A percentile compares a stretch with the other conserved stretches of the same genome.
Evolutionary conservation across 2,113 vertebrate genomes (phyloP).

Genomic region (Choloepus hoffmanni): DNA sequence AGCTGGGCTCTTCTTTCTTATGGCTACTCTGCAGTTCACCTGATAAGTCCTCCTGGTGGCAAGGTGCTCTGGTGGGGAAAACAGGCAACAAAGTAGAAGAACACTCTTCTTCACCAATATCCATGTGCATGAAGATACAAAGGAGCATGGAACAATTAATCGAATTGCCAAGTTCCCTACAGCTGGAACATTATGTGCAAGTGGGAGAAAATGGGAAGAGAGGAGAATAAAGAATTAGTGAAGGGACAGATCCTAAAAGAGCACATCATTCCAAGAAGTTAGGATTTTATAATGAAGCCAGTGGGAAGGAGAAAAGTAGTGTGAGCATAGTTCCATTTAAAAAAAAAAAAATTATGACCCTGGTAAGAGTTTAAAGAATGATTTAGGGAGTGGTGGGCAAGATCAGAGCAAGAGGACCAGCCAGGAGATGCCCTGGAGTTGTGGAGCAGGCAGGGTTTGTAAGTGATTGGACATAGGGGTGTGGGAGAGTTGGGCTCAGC

Average conservation of each 20-base stretch:
- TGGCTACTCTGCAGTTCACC: background rate
- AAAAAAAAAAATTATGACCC: background rate
- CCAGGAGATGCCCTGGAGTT: background rate
- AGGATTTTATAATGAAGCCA: background rate
- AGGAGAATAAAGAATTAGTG: background rate
- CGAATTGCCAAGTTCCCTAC: background rate
- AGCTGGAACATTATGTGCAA: background rate
- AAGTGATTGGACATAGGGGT: too few relatives aligned
- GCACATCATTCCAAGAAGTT: background rate
- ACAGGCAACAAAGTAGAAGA: background rate
- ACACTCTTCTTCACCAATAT: background rate
- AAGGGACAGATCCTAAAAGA: too few relatives aligned
- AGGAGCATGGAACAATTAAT: background rate
- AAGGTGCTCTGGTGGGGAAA: background rate
- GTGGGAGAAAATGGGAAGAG: background rate
- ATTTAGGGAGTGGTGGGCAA: background rate
- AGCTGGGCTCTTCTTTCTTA: background rate
- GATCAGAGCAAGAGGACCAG: background rate
- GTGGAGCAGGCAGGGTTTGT: too few relatives aligned
- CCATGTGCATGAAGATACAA: fast-evolving
- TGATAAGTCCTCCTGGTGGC: background rate
- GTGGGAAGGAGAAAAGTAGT: background rate
- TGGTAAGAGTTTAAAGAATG: background rate
- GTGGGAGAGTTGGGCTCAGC: background rate
- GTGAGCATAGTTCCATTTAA: background rate